Evolutionary conservation across 2,113 vertebrate species (phyloP).

Genomic region (Dendropsophus ebraccatus): DNA sequence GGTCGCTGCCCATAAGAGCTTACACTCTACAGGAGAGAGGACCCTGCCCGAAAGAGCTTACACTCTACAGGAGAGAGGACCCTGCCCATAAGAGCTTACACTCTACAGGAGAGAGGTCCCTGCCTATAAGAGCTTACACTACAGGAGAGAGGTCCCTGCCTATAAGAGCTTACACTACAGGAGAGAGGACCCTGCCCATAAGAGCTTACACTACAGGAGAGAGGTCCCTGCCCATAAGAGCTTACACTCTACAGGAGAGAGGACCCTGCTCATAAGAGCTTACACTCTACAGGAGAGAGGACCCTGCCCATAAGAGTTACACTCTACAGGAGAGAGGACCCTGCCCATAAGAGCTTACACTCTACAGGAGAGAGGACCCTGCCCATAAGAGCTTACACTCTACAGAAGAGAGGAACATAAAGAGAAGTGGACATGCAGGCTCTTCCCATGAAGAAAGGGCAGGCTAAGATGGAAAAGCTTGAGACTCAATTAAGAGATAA

Average conservation of each 20-base stretch:
- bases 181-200: not conserved
- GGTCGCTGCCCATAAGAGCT: not conserved
- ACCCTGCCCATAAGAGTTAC: not conserved
- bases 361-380: not conserved
- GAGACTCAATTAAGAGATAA: too few relatives aligned
- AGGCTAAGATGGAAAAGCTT: too few relatives aligned
- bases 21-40: conserved; percentile 2
- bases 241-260: not conserved
- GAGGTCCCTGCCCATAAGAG: not conserved
- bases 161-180: too few relatives aligned
- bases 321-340: not conserved
- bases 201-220: not conserved
- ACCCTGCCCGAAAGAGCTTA: not conserved
- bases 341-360: not conserved
- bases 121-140: too few relatives aligned
- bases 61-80: not conserved
- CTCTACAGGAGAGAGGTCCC: too few relatives aligned
- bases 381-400: too few relatives aligned
- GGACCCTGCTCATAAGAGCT: not conserved
- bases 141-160: too few relatives aligned
- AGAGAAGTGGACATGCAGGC: too few relatives aligned
- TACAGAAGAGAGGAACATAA: too few relatives aligned
- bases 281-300: not conserved
- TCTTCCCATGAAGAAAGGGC: too few relatives aligned
- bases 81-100: not conserved